phyloP scores from a whole-genome alignment of 2,888 invertebrate genomes.

The Brenthis daphne region DNA sequence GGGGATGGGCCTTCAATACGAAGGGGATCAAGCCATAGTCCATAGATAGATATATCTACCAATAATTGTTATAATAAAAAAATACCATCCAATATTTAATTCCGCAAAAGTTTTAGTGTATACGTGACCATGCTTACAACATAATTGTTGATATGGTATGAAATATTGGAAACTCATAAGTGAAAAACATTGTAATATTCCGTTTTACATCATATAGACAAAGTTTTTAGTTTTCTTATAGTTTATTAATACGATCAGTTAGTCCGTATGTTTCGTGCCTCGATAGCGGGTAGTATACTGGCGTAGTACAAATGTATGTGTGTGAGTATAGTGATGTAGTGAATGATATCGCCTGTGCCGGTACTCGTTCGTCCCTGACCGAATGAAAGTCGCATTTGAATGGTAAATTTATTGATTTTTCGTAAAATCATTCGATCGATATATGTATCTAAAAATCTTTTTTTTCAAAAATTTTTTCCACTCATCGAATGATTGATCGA shows the following conservation, averaged over 20 bases:
- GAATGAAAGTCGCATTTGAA: slow-evolving; percentile 9
- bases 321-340: slow-evolving; percentile 54
- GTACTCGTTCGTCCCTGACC: slow-evolving; percentile 34
- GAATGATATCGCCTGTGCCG: slow-evolving; percentile 35
- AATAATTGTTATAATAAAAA: too few relatives aligned
- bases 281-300: slow-evolving; percentile 73
- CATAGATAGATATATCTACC: too few relatives aligned
- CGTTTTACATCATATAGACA: background rate
- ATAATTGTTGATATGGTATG: too few relatives aligned
- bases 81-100: too few relatives aligned
- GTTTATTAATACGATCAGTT: slow-evolving; percentile 5
- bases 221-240: background rate
- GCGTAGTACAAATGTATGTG: slow-evolving; percentile 77
- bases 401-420: slow-evolving; percentile 9
- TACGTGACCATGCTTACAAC: too few relatives aligned
- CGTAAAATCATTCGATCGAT: slow-evolving; percentile 13
- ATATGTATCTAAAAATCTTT: background rate
- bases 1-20: too few relatives aligned
- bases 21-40: too few relatives aligned
- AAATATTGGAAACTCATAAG: too few relatives aligned
- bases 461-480: background rate
- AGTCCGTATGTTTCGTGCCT: slow-evolving; percentile 43
- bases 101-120: too few relatives aligned
- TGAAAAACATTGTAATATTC: too few relatives aligned
- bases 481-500: slow-evolving; percentile 6